Conservation (phyloP, 2,888 invertebrate species). For the Ornithoptera priamus region DNA sequence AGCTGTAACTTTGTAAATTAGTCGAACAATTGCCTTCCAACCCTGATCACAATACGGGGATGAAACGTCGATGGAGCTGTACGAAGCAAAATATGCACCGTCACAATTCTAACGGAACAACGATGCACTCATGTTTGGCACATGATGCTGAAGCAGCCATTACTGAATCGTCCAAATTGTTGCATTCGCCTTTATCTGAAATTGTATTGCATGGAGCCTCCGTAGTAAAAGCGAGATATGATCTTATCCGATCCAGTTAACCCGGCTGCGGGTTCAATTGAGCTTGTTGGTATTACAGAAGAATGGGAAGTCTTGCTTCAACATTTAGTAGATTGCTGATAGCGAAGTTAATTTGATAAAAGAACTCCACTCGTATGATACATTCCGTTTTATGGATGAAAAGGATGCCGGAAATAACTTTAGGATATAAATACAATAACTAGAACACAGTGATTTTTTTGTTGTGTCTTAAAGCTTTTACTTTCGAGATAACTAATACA, state of each 20-base stretch:
- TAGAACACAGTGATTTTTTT: too few relatives aligned
- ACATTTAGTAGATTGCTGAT: slow-evolving; percentile 25
- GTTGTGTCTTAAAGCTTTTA: background rate
- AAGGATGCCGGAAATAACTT: background rate
- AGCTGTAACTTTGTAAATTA: background rate
- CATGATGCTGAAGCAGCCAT: slow-evolving; percentile 18
- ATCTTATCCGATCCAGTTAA: slow-evolving; percentile 29
- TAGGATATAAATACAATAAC: background rate
- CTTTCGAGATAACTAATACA: too few relatives aligned
- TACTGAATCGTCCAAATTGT: slow-evolving; percentile 27
- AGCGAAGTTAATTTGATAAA: slow-evolving; percentile 15
- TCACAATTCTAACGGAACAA: slow-evolving; percentile 10
- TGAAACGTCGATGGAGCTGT: slow-evolving; percentile 2
- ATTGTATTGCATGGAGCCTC: slow-evolving; percentile 28
- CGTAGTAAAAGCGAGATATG: slow-evolving; percentile 25
- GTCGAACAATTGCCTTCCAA: background rate
- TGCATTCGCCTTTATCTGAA: slow-evolving; percentile 29
- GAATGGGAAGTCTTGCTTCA: slow-evolving; percentile 21
- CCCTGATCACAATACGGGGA: background rate
- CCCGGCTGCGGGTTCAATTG: slow-evolving; percentile 29
- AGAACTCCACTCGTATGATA: background rate
- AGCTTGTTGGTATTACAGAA: slow-evolving; percentile 26
- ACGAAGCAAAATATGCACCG: slow-evolving; percentile 6
- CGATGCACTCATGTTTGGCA: slow-evolving; percentile 27
- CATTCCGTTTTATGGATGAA: slow-evolving; percentile 6